Evolutionary conservation across 2,797 vertebrate species (phyloP).

Genomic region (Microctenopoma lineatum): DNA sequence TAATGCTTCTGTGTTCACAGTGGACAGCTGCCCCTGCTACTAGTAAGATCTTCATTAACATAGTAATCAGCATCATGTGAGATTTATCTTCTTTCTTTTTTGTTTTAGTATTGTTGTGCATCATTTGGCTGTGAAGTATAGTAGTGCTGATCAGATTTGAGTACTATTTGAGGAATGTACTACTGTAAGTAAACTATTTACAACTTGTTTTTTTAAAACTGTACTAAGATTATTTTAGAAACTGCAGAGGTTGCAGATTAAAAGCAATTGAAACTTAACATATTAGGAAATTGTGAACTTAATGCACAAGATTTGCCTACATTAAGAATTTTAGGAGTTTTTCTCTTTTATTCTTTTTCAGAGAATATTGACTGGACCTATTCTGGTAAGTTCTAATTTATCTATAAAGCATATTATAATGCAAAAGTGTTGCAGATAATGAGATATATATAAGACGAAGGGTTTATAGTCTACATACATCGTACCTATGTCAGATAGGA

Average conservation of each 20-base stretch:
- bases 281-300: conserved; percentile 1
- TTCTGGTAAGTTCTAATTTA: conserved; percentile 70
- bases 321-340: conserved; percentile 14
- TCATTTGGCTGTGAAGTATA: conserved; percentile 31
- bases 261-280: neutral
- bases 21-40: conserved; percentile 57
- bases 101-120: conserved; percentile 7
- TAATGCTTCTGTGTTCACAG: conserved; percentile 63
- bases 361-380: conserved; percentile 76
- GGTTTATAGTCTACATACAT: neutral
- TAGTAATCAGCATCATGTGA: conserved; percentile 45
- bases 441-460: neutral
- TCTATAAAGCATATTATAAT: neutral
- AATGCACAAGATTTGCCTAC: neutral
- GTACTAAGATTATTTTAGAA: neutral
- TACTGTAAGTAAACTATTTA: neutral
- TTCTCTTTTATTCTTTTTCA: conserved; percentile 59
- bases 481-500: neutral
- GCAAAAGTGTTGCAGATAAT: neutral
- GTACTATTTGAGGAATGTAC: neutral
- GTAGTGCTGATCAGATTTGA: conserved; percentile 11
- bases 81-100: conserved; percentile 13
- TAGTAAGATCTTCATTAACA: conserved; percentile 73
- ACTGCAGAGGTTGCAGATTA: neutral
- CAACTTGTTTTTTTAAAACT: neutral